Base-by-base conservation (phyloP, 2,797 vertebrate species). In the Pygocentrus nattereri region DNA sequence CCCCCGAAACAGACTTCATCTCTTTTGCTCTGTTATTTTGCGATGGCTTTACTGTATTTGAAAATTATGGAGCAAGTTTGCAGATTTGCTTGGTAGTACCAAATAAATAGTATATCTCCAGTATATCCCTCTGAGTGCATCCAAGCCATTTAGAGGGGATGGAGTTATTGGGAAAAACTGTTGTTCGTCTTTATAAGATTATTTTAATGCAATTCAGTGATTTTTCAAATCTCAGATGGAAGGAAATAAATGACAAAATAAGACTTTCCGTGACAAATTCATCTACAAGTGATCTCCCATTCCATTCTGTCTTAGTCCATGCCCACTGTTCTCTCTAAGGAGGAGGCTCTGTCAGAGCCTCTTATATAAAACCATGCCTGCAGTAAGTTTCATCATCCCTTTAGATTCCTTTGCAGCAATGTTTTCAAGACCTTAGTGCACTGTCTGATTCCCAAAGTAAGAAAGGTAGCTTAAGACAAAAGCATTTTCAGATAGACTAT, bases 141-240 rank as follows among this genome's bases (percentile, higher is more conserved):
- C 83, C 23, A 49, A 75, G 83, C 31, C 65, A 27, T 78, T 78
- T 84, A 62, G 56, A 4, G 34, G 49, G 52, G 64, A 80, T 73
- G 74, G 77, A 82, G 79, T 82, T 82, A 77, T 74, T 56, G 30
- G 77, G 74, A 76, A 74, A 70, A 70, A 50, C 80, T 31, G 69
- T 64, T 67, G 69, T 72, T 69, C 49, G 59, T 83, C 82, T 85
- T 85, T 67, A 79, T 61, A 15, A 41, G 64, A 81, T 87, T 78
- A 83, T 82, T 87, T 80, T 85, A 71, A 79, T 75, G 76, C 76
- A 75, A 76, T 79, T 67, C 52, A 62, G 65, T 79, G 72, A 79
- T 81, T 83, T n/a, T 82, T 78, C 68, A 80, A 84, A 82, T 84
- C 85, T 82, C 82, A 30, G 21, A 50, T 80, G 82, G 69, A 76